A percentile compares a stretch with the other conserved stretches of the same genome.
Evolutionary conservation across 1,140 invertebrate species (phyloP).

Genomic region (Ctenoplectra terminalis): DNA sequence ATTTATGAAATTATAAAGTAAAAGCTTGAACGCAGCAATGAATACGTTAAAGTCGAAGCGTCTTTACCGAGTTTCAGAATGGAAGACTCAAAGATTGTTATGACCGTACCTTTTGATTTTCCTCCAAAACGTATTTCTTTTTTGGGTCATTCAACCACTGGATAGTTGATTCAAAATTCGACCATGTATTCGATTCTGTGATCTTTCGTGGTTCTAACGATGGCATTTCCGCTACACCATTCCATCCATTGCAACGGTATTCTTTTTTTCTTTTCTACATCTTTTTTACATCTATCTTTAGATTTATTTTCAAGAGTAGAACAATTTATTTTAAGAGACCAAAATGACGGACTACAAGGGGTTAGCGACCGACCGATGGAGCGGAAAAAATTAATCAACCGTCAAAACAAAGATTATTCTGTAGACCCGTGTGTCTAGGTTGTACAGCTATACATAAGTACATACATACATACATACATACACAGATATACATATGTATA

Average conservation of each 20-base stretch:
- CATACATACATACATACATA: conserved; percentile 9
- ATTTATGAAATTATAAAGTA: not conserved
- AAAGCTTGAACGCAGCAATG: not conserved
- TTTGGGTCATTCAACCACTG: not conserved
- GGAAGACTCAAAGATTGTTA: too few species aligned
- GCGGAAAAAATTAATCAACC: conserved; percentile 5
- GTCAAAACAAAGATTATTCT: conserved; percentile 38
- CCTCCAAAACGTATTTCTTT: conserved; percentile 21
- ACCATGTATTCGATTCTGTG: not conserved
- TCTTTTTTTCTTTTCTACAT: not conserved
- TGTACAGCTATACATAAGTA: conserved; percentile 43
- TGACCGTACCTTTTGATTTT: not conserved
- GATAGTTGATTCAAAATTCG: not conserved
- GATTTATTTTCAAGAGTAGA: not conserved
- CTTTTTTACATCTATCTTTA: not conserved
- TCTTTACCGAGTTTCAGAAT: too few species aligned
- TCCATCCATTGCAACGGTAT: not conserved
- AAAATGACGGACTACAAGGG: conserved; percentile 3
- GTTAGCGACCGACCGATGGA: conserved; percentile 9
- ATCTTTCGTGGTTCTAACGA: not conserved
- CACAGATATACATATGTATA: conserved; percentile 31
- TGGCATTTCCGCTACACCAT: not conserved
- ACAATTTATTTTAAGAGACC: conserved; percentile 8
- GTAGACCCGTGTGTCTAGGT: conserved; percentile 35
- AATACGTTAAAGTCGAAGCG: not conserved